Percentiles rank a stretch among this genome's conserved stretches.
These are phyloP conservation scores for Cheiracanthium punctorium DNA, from an alignment of 2,888 invertebrate species.

Conservation along the genomic window DNA sequence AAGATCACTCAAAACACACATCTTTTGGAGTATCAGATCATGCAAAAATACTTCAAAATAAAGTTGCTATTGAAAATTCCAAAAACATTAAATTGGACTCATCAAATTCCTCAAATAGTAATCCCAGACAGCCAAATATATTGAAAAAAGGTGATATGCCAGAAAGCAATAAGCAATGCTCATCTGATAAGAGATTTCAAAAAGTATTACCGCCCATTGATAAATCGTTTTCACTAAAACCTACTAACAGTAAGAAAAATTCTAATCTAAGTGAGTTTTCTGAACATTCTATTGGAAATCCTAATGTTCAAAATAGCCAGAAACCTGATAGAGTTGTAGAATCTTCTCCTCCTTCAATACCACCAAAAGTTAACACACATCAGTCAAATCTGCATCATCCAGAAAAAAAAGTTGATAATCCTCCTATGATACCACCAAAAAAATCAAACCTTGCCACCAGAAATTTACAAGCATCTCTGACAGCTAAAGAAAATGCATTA, in stretches of 20 bases:
- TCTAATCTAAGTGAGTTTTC: neutral
- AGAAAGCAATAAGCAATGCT: constrained; percentile 33
- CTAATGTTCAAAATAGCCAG: neutral
- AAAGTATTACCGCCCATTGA: constrained; percentile 60
- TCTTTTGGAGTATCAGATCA: constrained; percentile 2
- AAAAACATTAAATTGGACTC: constrained; percentile 44
- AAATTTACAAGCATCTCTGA: neutral
- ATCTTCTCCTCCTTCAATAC: neutral
- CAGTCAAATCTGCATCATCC: neutral
- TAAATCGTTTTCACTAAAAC: constrained; percentile 53
- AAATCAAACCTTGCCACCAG: neutral
- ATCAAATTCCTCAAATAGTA: constrained; percentile 8
- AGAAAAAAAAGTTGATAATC: neutral
- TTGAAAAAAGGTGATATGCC: neutral
- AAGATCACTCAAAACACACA: neutral
- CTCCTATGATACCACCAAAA: constrained; percentile 28
- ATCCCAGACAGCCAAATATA: neutral
- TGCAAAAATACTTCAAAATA: constrained; percentile 20
- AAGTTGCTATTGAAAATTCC: constrained; percentile 48
- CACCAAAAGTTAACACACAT: neutral
- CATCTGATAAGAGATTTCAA: constrained; percentile 58
- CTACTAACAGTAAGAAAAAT: constrained; percentile 25
- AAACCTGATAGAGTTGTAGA: neutral
- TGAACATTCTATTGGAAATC: constrained; percentile 8
- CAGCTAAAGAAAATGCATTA: neutral